Conservation (phyloP, 2,888 invertebrate genomes). For the Rhagophthalmus giganteus region DNA sequence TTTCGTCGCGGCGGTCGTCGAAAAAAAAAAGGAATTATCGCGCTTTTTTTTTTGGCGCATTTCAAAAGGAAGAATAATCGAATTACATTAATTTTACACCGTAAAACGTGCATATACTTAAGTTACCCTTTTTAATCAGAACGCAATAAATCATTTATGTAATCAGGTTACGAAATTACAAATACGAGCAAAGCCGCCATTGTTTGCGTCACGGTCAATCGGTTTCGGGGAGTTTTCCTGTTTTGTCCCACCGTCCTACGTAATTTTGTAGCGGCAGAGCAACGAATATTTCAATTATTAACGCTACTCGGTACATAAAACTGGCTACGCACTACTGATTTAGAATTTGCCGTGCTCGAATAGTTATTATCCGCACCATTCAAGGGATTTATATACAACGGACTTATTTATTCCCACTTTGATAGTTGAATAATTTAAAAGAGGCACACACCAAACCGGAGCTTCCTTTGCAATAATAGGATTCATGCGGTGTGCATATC, state of each 20-base stretch:
- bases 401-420: conserved; percentile 13
- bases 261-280: conserved; percentile 28
- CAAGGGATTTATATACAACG: conserved; percentile 17
- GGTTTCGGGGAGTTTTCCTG: conserved; percentile 25
- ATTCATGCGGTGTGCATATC: too few species aligned
- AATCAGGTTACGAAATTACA: conserved; percentile 27
- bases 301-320: conserved; percentile 38
- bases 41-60: too few species aligned
- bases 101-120: conserved; percentile 1
- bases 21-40: too few species aligned
- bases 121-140: conserved; percentile 8
- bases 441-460: too few species aligned
- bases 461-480: too few species aligned
- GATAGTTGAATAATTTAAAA: conserved; percentile 17
- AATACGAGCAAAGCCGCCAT: conserved; percentile 28
- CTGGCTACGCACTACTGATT: conserved; percentile 33
- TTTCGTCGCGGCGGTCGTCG: too few species aligned
- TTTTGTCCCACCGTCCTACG: conserved; percentile 22
- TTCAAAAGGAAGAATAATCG: neutral
- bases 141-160: conserved; percentile 18
- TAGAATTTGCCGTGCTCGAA: conserved; percentile 20
- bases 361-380: conserved; percentile 24
- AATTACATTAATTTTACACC: neutral
- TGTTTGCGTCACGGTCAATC: conserved; percentile 34
- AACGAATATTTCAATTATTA: conserved; percentile 41